Evolutionary conservation across 2,113 vertebrate species (phyloP), one percentile per base, ranked within the genome.

Genomic region (Coturnix japonica): DNA sequence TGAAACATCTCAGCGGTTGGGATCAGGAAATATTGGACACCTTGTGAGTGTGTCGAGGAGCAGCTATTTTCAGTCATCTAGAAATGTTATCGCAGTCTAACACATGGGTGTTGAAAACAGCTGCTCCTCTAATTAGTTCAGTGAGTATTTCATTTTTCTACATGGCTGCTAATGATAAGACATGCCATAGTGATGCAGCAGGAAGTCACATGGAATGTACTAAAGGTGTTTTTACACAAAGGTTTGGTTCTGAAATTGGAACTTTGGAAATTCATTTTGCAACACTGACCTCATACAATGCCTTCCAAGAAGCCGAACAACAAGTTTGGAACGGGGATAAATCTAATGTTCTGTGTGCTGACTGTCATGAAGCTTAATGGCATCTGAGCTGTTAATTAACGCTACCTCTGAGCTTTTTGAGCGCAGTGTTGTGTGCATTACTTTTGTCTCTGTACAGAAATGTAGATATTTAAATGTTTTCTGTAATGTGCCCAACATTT

Each of bases 111-210:
- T 79, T 59, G 12, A 7, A 74, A 95, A 63, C 94, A 95, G 81
- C 94, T 94, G 95, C 91, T 95, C 75, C 93, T 61, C 64, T 87
- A 59, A 87, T 95, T 65, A 89, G 89, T 74, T 95, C 93, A 82
- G 39, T 6, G 89, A 87, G 54, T 63, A 56, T 91, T 91, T 91
- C 35, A 71, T 93, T 93, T 94, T 89, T 66, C 89, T 93, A 17
- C 95, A 59, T 26, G 71, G 46, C 53, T 87, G 59, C 74, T 41
- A 33, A 56, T 16, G 74, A 19, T 67, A 59, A 70, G 91, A 13
- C 80, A 33, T 12, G 25, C 44, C 31, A 2, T 37, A 11, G 78
- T 6, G 47, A 7, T 74, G 35, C 43, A 28, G 59, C 1, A 4
- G 19, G 43, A 44, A 86, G 44, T 18, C 16, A 31, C 13, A 28